Conservation (phyloP, 1,140 invertebrate genomes). For the Gryon sp. region DNA sequence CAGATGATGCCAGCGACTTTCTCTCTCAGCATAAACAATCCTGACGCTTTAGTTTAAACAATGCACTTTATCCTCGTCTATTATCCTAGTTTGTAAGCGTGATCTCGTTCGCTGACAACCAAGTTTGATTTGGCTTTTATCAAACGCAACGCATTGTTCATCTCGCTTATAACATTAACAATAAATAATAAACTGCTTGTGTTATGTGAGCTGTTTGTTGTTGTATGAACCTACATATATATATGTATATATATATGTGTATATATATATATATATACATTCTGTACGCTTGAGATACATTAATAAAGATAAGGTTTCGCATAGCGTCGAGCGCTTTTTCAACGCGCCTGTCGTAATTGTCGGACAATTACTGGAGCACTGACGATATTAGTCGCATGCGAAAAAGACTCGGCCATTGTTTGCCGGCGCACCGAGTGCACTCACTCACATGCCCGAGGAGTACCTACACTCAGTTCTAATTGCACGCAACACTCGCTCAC, state of each 20-base stretch:
- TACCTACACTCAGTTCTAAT: constrained; percentile 65
- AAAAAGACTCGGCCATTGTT: constrained; percentile 71
- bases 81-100: constrained; percentile 19
- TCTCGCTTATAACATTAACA: constrained; percentile 21
- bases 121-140: constrained; percentile 47
- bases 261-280: constrained; percentile 1
- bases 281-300: constrained; percentile 29
- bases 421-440: constrained; percentile 53
- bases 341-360: constrained; percentile 66
- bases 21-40: constrained; percentile 19
- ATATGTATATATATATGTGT: too few relatives aligned
- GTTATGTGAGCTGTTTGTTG: too few relatives aligned
- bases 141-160: constrained; percentile 45
- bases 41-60: constrained; percentile 31
- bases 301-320: constrained; percentile 58
- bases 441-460: constrained; percentile 41
- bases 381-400: constrained; percentile 71
- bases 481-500: constrained; percentile 63
- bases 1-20: too few relatives aligned
- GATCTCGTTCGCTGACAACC: constrained; percentile 32
- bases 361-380: constrained; percentile 69
- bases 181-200: constrained; percentile 53
- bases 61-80: constrained; percentile 28
- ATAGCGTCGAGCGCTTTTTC: constrained; percentile 35
- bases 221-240: constrained; percentile 1